Base-by-base conservation (phyloP, 2,888 invertebrate genomes). In the Torymus texanus region DNA sequence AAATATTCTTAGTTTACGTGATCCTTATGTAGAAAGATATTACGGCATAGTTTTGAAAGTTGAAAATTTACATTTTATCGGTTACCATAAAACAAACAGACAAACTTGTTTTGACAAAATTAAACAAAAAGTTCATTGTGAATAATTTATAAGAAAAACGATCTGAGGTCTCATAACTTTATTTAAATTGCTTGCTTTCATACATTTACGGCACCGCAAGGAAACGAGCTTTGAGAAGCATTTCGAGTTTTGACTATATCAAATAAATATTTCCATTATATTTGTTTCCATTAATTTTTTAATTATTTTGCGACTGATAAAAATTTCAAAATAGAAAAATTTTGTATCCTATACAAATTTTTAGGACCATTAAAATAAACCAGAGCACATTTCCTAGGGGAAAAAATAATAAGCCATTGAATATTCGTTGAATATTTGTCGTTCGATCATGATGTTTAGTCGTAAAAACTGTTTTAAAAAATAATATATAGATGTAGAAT, bases 11-110 rank as follows among this genome's bases (percentile, higher is more conserved):
- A 16, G 41, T 78, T 67, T 18, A 58, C 68, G 74, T 29, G 41
- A 72, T 53, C n/a, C 51, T 68, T 55, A 41, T 24, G 50, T 74
- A 70, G 18, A 65, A 21, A 78, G 53, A 16, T 55, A 56, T 72
- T 55, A 67, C 18, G 72, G 59, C 55, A 72, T 59, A 50, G 41
- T 55, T 59, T 78, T 73, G 62, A 50, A 67, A 78, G 55, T 58
- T 68, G 13, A 53, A 65, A 62, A 70, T 78, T 74, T 68, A 16
- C 53, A 65, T 67, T 68, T 58, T 55, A 73, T 55, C 63, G 21
- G 13, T 63, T 62, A 55, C 14, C 29, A 12, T 56, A 16, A 56
- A 14, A n/a, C 0, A 56, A 12, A 50, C 56, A 58, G 70, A 61
- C 51, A 24, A 62, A 76, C 51, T 76, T 76, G 8, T 56, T 41